A percentile compares a stretch with the other conserved stretches of the same genome.
phyloP scores from a whole-genome alignment of 2,888 invertebrate species.

The Schrankia costaestrigalis region DNA sequence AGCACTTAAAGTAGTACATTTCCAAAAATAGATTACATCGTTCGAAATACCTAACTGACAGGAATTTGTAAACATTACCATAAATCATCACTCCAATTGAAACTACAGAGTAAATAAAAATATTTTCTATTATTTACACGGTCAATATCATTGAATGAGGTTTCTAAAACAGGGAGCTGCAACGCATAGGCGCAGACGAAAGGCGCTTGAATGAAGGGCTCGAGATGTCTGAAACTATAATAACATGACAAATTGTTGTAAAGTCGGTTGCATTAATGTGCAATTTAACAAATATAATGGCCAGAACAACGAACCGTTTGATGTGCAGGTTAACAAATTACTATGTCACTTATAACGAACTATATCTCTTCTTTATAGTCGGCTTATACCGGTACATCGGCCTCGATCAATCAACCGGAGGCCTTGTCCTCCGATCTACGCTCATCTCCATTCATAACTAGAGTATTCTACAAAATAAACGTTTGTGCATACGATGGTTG shows the following conservation, averaged over 20 bases:
- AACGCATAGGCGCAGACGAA: not conserved
- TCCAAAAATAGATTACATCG: no score
- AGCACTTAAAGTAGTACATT: no score
- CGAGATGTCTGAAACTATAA: constrained; percentile 3
- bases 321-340: constrained; percentile 25
- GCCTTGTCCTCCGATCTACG: constrained; percentile 28
- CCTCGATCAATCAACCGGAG: constrained; percentile 28
- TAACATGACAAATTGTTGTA: constrained; percentile 8
- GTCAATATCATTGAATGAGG: constrained; percentile 12
- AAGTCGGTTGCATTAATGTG: constrained; percentile 10
- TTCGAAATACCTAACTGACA: not conserved
- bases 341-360: constrained; percentile 23
- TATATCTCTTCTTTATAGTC: constrained; percentile 24
- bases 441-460: constrained; percentile 30
- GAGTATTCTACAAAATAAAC: constrained; percentile 7
- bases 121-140: constrained; percentile 19
- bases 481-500: constrained; percentile 12
- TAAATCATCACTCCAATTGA: constrained; percentile 17
- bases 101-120: constrained; percentile 12
- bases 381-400: constrained; percentile 12
- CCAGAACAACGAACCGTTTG: constrained; percentile 25
- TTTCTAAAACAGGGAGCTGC: constrained; percentile 10
- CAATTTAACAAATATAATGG: constrained; percentile 13
- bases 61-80: constrained; percentile 10
- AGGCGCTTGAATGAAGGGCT: constrained; percentile 18